phyloP scores from a whole-genome alignment of 2,797 vertebrate genomes.

The Macropus fuliginosus region DNA sequence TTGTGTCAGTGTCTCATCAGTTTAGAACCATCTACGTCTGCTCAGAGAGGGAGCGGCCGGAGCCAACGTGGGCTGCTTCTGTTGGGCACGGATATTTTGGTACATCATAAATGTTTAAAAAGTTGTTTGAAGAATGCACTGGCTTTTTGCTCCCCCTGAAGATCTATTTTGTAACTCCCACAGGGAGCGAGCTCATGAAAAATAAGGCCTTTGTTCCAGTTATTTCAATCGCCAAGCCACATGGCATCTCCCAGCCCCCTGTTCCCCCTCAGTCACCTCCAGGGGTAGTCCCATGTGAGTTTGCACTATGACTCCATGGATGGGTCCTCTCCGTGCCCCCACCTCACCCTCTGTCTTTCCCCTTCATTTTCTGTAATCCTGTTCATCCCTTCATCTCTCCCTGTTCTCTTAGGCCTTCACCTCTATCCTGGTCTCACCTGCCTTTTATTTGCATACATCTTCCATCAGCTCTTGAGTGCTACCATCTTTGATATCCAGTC shows the following conservation, averaged over 20 bases:
- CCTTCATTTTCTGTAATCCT: not conserved
- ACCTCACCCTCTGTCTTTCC: not conserved
- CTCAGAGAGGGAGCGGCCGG: not conserved
- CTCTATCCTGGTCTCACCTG: not conserved
- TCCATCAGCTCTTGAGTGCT: no score
- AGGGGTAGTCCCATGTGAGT: not conserved
- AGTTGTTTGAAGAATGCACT: not conserved
- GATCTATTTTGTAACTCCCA: not conserved
- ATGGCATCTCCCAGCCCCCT: not conserved
- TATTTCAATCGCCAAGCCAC: not conserved
- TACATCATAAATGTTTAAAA: not conserved
- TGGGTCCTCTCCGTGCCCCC: not conserved
- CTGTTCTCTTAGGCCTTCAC: not conserved
- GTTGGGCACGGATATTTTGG: not conserved
- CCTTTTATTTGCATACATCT: no score
- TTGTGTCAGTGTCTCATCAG: constrained; percentile 21
- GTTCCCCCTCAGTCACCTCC: not conserved
- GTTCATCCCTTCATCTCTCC: not conserved
- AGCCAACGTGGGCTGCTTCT: not conserved
- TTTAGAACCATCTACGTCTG: not conserved
- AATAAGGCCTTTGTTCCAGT: not conserved
- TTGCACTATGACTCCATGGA: not conserved
- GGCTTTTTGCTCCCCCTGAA: not conserved
- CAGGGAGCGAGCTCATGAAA: not conserved
- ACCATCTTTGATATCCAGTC: no score